Evolutionary conservation across 2,888 invertebrate genomes (phyloP).

Genomic region (Drosophila ustulata): DNA sequence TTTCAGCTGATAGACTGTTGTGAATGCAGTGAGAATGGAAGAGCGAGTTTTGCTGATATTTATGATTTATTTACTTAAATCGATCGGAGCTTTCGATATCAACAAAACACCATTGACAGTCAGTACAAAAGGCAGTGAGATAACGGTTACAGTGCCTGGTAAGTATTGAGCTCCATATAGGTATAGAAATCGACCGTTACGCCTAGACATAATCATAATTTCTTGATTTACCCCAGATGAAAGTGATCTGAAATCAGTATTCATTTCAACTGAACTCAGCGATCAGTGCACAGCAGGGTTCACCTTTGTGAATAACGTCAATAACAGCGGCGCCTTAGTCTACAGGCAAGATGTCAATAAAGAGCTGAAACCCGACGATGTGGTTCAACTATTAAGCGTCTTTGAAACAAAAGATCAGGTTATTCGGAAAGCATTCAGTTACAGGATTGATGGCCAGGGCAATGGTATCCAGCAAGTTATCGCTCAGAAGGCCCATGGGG

Average conservation of each 20-base stretch:
- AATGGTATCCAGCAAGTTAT: not conserved
- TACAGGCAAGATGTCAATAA: conserved; percentile 7
- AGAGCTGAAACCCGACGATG: conserved; percentile 8
- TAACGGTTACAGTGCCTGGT: conserved; percentile 13
- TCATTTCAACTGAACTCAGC: conserved; percentile 19
- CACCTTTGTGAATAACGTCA: not conserved
- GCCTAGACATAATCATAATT: no score
- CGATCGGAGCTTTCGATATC: not conserved
- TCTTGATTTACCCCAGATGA: conserved; percentile 4
- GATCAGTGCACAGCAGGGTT: conserved; percentile 4
- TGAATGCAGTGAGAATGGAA: not conserved
- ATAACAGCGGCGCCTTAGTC: not conserved
- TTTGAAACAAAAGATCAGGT: conserved; percentile 12
- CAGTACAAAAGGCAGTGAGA: not conserved
- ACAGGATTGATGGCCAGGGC: conserved; percentile 12
- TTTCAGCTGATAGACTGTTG: not conserved
- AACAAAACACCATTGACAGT: not conserved
- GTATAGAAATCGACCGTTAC: not conserved
- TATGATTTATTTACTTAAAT: not conserved
- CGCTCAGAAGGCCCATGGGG: not conserved
- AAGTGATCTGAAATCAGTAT: not conserved
- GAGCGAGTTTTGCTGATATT: not conserved
- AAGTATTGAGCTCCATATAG: not conserved
- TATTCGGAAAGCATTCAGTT: conserved; percentile 1
- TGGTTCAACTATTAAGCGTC: conserved; percentile 4